These are phyloP conservation scores for Oxyscelio sp. DNA, from an alignment of 2,888 invertebrate genomes.

Conservation along the genomic window DNA sequence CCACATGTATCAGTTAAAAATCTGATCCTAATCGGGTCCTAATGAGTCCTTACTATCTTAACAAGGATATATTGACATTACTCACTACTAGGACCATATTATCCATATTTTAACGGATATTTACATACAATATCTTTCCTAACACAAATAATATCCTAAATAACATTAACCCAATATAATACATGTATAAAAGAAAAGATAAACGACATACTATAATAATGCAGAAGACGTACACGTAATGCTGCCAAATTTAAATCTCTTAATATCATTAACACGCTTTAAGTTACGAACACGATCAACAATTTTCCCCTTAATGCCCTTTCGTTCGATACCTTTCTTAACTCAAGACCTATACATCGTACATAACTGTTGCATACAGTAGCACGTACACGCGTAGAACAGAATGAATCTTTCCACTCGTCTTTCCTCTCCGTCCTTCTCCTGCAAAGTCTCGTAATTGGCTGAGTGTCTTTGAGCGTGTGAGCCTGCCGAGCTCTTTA, in stretches of 20 bases:
- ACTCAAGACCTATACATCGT: conserved; percentile 55
- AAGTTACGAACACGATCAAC: not conserved
- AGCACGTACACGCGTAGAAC: conserved; percentile 62
- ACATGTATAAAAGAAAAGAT: no score
- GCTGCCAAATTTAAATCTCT: not conserved
- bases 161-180: no score
- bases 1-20: no score
- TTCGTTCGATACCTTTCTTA: conserved; percentile 32
- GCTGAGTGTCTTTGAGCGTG: conserved; percentile 74
- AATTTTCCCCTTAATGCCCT: not conserved
- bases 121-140: no score
- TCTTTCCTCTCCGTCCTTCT: conserved; percentile 4
- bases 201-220: no score
- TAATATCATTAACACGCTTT: not conserved
- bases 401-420: conserved; percentile 41
- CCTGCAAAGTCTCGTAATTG: conserved; percentile 70
- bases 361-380: conserved; percentile 42
- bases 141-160: no score
- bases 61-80: no score
- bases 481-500: conserved; percentile 75
- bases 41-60: no score
- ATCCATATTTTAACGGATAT: no score
- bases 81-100: no score
- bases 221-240: not conserved
- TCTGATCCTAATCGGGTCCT: no score